A percentile compares a stretch with the other conserved stretches of the same genome.
These are phyloP conservation scores for Nomada lathburiana DNA, from an alignment of 2,888 invertebrate genomes.

Conservation along the genomic window DNA sequence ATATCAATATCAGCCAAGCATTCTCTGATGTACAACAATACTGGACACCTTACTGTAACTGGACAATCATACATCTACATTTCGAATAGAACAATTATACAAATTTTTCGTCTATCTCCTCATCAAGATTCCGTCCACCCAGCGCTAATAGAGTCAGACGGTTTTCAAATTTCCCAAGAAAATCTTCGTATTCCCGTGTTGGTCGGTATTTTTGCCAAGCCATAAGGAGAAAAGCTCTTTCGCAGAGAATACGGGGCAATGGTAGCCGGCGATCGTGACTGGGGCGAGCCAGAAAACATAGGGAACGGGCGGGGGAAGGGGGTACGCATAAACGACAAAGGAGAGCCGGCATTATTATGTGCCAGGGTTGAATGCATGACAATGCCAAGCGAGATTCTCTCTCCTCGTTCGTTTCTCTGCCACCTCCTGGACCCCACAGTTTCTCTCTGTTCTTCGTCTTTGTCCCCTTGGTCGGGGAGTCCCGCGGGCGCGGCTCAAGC, in stretches of 20 bases:
- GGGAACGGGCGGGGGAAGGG: constrained; percentile 1
- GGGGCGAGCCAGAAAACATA: constrained; percentile 65
- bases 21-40: too few species aligned
- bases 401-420: constrained; percentile 39
- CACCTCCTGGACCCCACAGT: neutral
- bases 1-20: too few species aligned
- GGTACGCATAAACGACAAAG: constrained; percentile 76
- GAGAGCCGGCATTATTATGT: constrained; percentile 76
- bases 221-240: constrained; percentile 45
- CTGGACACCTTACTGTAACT: too few species aligned
- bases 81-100: too few species aligned
- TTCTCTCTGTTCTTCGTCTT: constrained; percentile 58
- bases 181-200: constrained; percentile 2
- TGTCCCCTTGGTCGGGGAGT: constrained; percentile 54
- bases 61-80: too few species aligned
- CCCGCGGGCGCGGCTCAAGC: constrained; percentile 72
- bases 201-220: constrained; percentile 12
- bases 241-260: constrained; percentile 49
- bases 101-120: neutral
- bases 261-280: constrained; percentile 62
- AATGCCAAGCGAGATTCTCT: constrained; percentile 72
- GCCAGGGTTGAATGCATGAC: constrained; percentile 74
- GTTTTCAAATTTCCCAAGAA: constrained; percentile 16
- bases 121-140: neutral
- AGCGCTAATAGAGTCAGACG: neutral